Percentiles rank a stretch among this genome's conserved stretches.
Evolutionary conservation across 1,140 invertebrate genomes (phyloP).

Genomic region (Arion vulgaris): DNA sequence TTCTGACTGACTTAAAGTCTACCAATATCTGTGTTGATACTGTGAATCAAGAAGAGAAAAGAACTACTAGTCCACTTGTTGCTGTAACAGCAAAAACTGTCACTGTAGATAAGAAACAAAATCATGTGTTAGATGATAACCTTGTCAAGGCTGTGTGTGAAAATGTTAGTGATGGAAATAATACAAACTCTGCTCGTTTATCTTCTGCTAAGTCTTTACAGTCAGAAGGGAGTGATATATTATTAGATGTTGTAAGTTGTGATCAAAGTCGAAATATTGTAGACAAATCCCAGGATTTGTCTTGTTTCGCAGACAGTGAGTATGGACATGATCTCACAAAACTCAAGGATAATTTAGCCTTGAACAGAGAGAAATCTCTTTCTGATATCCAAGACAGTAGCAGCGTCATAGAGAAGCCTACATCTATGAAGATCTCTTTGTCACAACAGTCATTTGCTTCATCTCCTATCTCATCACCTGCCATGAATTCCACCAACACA

Average conservation of each 20-base stretch:
- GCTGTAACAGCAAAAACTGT: neutral
- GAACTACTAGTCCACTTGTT: neutral
- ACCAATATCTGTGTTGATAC: neutral
- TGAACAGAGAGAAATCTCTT: neutral
- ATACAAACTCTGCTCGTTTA: neutral
- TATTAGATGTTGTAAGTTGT: neutral
- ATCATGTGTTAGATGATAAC: neutral
- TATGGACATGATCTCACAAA: neutral
- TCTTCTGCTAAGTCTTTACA: neutral
- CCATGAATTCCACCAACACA: neutral
- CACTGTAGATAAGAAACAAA: neutral
- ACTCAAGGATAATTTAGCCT: neutral
- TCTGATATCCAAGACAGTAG: neutral
- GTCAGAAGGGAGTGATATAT: neutral
- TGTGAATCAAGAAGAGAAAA: neutral
- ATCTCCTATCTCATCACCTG: conserved; percentile 1
- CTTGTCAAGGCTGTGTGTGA: neutral
- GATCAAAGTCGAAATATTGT: neutral
- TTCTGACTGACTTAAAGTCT: neutral
- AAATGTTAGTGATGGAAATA: neutral
- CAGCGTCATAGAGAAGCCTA: conserved; percentile 4
- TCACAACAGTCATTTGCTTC: conserved; percentile 2
- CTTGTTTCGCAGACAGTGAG: neutral
- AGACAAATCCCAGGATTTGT: neutral
- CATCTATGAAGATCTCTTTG: neutral